Base-by-base conservation (phyloP, 1,140 invertebrate species). In the Heliconius melpomene region DNA sequence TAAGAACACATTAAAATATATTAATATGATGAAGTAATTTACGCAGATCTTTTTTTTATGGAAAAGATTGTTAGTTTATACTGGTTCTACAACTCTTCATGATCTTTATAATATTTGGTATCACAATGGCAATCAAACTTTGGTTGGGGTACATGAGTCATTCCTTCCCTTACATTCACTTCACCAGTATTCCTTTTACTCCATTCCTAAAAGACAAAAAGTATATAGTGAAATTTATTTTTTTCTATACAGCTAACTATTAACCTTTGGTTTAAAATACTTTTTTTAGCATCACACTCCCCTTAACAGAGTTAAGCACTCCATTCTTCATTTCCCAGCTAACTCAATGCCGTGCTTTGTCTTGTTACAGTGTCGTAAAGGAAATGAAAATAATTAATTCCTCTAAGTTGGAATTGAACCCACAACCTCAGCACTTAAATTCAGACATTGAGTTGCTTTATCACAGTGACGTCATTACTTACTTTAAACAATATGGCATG, bases 131-230 rank as follows among this genome's bases (percentile, higher is more conserved):
- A 97, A 52, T 92, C 86, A 81, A 95, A 88, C 72, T 94, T 91
- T 40, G 95, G 94, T 91, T 97, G 96, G 74, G 95, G 93, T 57
- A 98, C 96, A 89, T 96, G 90, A 87, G 98, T 97, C 98, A 98
- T 98, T 72, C 94, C 96, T 72, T 96, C 92, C 60, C 96, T 86
- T 23, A 98, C 89, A 82, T 91, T 91, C 36, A 97, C 93, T 77
- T 95, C 88, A 83, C 94, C 96, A 78, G 89, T 93, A 74, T 98
- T 90, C 81, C 95, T 94, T 89, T 96, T 96, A 88, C 96, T 97
- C 96, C 97, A 98, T 95, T 98, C 94, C 90, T 95, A 75, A 29
- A 91, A 29, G 70, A 13, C 54, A 82, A 32, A 20, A 36, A 2
- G 9, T 50, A 20, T 6, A 23, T n/a, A 74, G 13, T 38, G 66